Evolutionary conservation across 1,140 invertebrate species (phyloP).

Genomic region (Condylostylus longicornis): DNA sequence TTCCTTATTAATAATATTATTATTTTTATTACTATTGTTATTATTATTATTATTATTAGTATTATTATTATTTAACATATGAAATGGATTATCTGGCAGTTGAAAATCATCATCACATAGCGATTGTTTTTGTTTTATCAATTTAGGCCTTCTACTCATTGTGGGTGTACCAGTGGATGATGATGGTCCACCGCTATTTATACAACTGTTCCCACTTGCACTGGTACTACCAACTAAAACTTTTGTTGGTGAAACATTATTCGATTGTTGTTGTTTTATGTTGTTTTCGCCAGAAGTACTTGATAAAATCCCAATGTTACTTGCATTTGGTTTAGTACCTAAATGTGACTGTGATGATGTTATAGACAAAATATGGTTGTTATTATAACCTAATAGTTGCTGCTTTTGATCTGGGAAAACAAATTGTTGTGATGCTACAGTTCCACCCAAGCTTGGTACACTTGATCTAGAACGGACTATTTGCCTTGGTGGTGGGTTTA

Average conservation of each 20-base stretch:
- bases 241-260: conserved; percentile 4
- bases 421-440: conserved; percentile 13
- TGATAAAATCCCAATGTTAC: too few relatives aligned
- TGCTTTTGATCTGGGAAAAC: not conserved
- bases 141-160: conserved; percentile 35
- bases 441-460: conserved; percentile 46
- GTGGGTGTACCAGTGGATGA: conserved; percentile 17
- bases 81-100: conserved; percentile 15
- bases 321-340: too few relatives aligned
- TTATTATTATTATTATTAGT: conserved; percentile 15
- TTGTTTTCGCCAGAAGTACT: not conserved
- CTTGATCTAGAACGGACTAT: conserved; percentile 58
- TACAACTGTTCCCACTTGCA: too few relatives aligned
- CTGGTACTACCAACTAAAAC: too few relatives aligned
- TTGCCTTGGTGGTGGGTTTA: conserved; percentile 49
- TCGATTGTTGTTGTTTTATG: not conserved
- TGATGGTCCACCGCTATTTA: conserved; percentile 4
- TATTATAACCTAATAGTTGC: not conserved
- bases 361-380: too few relatives aligned
- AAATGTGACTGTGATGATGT: too few relatives aligned
- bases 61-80: conserved; percentile 21
- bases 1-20: too few relatives aligned
- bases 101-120: conserved; percentile 47
- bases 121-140: conserved; percentile 68
- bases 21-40: too few relatives aligned